phyloP scores from a whole-genome alignment of 2,113 vertebrate species.

The Antechinus stuartii region DNA sequence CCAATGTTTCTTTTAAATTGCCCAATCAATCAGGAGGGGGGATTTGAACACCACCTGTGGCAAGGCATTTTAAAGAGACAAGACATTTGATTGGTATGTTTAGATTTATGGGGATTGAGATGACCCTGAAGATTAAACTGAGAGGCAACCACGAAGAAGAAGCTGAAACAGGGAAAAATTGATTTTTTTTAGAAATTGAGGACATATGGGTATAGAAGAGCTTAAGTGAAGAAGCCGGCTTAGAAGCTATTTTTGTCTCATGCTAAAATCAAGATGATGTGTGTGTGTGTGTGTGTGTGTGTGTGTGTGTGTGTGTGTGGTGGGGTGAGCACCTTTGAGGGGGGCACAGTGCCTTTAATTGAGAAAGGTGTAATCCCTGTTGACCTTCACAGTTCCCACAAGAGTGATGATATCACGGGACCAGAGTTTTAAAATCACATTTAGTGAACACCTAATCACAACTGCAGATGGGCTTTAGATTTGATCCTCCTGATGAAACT shows the following conservation, averaged over 20 bases:
- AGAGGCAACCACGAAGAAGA: constrained; percentile 67
- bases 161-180: constrained; percentile 68
- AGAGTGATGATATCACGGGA: constrained; percentile 63
- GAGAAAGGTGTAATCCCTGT: constrained; percentile 19
- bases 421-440: constrained; percentile 71
- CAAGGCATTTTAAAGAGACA: constrained; percentile 68
- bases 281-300: not conserved
- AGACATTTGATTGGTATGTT: constrained; percentile 77
- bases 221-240: constrained; percentile 64
- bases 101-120: constrained; percentile 78
- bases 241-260: constrained; percentile 24
- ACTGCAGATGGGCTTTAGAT: constrained; percentile 71
- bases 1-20: constrained; percentile 79
- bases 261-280: not conserved
- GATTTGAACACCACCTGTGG: constrained; percentile 56
- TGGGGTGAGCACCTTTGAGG: not conserved
- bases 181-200: constrained; percentile 72
- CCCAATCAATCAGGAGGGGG: constrained; percentile 68
- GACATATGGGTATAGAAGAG: constrained; percentile 66
- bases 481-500: constrained; percentile 74
- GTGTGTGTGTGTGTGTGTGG: not conserved
- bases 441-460: constrained; percentile 73
- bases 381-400: constrained; percentile 55
- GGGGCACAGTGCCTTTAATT: constrained; percentile 39
- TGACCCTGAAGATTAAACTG: constrained; percentile 78